Evolutionary conservation across 37 sponge, comb jelly and placozoan species (phyloP), one percentile per base, ranked within the genome.

Genomic region (Oscarella lobularis): DNA sequence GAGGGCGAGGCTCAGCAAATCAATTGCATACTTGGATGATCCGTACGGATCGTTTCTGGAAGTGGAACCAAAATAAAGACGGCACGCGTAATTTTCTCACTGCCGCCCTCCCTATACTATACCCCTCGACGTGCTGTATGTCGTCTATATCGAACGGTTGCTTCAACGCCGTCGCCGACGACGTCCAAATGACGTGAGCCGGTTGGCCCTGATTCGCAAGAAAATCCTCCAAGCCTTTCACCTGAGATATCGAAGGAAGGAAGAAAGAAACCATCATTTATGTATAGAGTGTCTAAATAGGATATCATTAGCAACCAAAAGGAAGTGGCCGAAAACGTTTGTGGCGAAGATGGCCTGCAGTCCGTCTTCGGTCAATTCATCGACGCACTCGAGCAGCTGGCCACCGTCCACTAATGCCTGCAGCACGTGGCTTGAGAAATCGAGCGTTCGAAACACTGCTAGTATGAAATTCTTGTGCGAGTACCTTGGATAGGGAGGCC

Each of bases 101-200:
- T 20, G 20, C 27, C 14, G 36, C 14, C 73, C 14, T 20, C 20
- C 14, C 9, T 20, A 48, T 9, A 6, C 3, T 78, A n/a, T 35
- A 87, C 81, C 88, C 32, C 35, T 74, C 77, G 32, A 29, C 38
- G n/a, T 80, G 41, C 70, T 87, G 85, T 31, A 87, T 76, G 67
- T 87, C 78, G 27, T 36, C 41, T 34, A 35, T 0, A 40, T 83
- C 78, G 9, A 87, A 30, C 31, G 72, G n/a, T 1, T 35, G 79
- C 3, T 31, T 41, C 14, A 6, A 30, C 40, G 81, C 88, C 9
- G 85, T 39, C 31, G 33, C 37, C 31, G 88, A 87, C 2, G 88
- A 87, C 29, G 88, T 80, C 88, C 88, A 87, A 37, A 87, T 73
- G 31, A 87, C 66, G 48, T 87, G 85, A 72, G 82, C 80, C 30